A percentile compares a stretch with the other conserved stretches of the same genome.
phyloP scores from a whole-genome alignment of 53 echinoderm and acorn worm species.

The Henricia sp. region DNA sequence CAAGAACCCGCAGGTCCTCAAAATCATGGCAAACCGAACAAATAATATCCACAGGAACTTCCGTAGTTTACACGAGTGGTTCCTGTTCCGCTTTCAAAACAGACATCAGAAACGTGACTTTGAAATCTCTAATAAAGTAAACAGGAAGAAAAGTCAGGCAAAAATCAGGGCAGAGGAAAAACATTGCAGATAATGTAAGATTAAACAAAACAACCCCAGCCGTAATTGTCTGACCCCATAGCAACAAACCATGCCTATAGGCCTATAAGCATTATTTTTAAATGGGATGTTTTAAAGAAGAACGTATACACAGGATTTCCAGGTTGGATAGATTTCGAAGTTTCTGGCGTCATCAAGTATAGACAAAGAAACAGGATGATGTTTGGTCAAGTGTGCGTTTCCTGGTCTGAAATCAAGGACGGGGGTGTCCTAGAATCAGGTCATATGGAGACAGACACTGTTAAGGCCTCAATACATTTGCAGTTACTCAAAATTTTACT shows the following conservation, averaged over 20 bases:
- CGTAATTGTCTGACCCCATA: too few relatives aligned
- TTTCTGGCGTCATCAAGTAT: slow-evolving; percentile 7
- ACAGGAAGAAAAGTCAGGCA: slow-evolving; percentile 51
- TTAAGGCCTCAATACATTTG: not conserved
- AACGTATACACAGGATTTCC: not conserved
- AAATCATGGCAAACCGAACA: not conserved
- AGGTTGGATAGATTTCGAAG: not conserved
- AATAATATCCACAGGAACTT: not conserved
- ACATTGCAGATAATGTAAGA: not conserved
- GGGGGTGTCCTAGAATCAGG: not conserved
- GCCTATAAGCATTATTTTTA: not conserved
- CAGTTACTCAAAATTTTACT: not conserved
- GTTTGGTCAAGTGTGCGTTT: not conserved
- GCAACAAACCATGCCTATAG: too few relatives aligned
- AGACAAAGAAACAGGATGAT: not conserved
- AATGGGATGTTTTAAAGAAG: not conserved
- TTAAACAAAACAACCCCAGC: not conserved
- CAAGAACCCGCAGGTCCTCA: not conserved
- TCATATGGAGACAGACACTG: not conserved
- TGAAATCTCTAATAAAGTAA: not conserved
- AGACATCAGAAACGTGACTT: not conserved
- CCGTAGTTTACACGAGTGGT: too few relatives aligned
- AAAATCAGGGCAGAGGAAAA: not conserved
- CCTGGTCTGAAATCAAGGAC: slow-evolving; percentile 10
- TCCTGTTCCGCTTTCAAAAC: not conserved